phyloP scores from a whole-genome alignment of 1,140 invertebrate genomes.

The Papilio xuthus region DNA sequence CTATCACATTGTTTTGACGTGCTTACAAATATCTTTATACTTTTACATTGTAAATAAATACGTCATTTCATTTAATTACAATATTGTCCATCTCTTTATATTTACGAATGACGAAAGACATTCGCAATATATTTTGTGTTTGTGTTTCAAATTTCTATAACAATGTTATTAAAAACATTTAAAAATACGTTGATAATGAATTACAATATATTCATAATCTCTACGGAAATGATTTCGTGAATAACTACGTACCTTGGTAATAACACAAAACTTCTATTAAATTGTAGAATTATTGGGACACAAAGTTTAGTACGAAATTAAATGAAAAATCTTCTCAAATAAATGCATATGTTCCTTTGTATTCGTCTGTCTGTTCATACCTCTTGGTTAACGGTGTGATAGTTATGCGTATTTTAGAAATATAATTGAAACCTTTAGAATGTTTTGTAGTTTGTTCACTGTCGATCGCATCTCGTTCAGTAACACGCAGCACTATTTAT shows the following conservation, averaged over 20 bases:
- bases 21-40: background rate
- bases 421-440: conserved; percentile 24
- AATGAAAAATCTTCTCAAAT: too few relatives aligned
- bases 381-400: background rate
- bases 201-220: background rate
- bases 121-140: background rate
- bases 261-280: too few relatives aligned
- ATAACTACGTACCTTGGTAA: background rate
- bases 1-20: background rate
- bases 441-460: background rate
- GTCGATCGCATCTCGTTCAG: background rate
- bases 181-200: background rate
- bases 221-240: background rate
- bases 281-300: too few relatives aligned
- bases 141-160: background rate
- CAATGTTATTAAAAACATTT: background rate
- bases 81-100: background rate
- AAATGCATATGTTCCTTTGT: background rate
- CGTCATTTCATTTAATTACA: background rate
- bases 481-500: conserved; percentile 27
- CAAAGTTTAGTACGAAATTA: too few relatives aligned
- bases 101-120: background rate
- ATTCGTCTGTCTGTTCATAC: background rate
- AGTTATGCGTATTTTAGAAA: background rate
- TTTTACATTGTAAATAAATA: background rate